Conservation (phyloP, 1,140 invertebrate genomes). For the Zaprionus taronus region DNA sequence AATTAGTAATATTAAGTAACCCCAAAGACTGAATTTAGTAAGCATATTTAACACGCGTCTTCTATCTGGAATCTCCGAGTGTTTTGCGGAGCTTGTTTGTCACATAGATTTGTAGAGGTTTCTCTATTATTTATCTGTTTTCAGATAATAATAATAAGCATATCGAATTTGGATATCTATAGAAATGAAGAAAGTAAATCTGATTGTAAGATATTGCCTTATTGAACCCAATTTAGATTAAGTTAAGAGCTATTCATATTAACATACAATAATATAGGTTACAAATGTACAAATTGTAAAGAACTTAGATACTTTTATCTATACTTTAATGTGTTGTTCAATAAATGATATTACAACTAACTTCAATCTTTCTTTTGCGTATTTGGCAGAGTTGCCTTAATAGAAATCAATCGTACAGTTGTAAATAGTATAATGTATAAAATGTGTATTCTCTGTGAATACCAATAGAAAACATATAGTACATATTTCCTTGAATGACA, state of each 20-base stretch:
- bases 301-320: conserved; percentile 55
- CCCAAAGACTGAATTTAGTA: conserved; percentile 79
- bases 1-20: conserved; percentile 55
- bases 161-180: conserved; percentile 9
- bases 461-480: background rate
- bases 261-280: conserved; percentile 33
- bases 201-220: conserved; percentile 33
- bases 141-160: conserved; percentile 2
- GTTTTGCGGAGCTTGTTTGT: conserved; percentile 13
- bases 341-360: conserved; percentile 41
- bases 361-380: background rate
- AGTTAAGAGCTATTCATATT: conserved; percentile 6
- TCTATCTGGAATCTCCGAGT: conserved; percentile 44
- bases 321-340: conserved; percentile 43
- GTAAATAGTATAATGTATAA: too few species aligned
- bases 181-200: conserved; percentile 24
- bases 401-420: too few species aligned
- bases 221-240: conserved; percentile 8
- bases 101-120: background rate
- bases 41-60: conserved; percentile 51
- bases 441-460: background rate
- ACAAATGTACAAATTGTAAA: conserved; percentile 72
- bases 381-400: background rate
- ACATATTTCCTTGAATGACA: background rate
- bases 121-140: conserved; percentile 26